These are phyloP conservation scores for Aselliscus stoliczkanus DNA, from an alignment of 2,797 vertebrate genomes.

Conservation along the genomic window DNA sequence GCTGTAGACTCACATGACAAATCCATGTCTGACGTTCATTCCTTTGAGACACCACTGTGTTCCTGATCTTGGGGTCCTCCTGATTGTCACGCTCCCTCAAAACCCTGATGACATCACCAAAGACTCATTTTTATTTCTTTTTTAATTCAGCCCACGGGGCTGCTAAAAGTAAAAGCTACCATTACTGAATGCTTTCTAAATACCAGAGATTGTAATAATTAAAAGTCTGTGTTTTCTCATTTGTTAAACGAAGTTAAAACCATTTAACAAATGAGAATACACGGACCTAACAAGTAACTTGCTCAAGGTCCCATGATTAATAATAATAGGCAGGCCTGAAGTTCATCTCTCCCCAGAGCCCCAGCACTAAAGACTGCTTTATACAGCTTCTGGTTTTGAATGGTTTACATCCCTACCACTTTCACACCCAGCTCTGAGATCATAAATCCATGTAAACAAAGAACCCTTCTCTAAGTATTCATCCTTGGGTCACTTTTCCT, in stretches of 20 bases:
- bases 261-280: neutral
- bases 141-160: neutral
- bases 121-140: neutral
- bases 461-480: neutral
- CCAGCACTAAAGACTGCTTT: neutral
- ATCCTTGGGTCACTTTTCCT: neutral
- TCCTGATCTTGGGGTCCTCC: neutral
- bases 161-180: constrained; percentile 7
- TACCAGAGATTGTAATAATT: neutral
- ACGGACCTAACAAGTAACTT: neutral
- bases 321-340: neutral
- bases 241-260: neutral
- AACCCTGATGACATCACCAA: neutral
- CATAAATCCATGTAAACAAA: neutral
- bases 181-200: neutral
- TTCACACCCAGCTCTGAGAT: neutral
- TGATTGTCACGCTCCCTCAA: neutral
- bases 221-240: neutral
- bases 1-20: neutral
- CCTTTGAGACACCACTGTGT: neutral
- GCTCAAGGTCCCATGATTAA: neutral
- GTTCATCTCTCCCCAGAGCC: neutral
- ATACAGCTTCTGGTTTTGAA: neutral
- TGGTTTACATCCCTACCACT: neutral
- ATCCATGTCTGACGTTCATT: neutral